Conservation (phyloP, 2,888 invertebrate genomes). For the Tolmerus cingulatus region DNA sequence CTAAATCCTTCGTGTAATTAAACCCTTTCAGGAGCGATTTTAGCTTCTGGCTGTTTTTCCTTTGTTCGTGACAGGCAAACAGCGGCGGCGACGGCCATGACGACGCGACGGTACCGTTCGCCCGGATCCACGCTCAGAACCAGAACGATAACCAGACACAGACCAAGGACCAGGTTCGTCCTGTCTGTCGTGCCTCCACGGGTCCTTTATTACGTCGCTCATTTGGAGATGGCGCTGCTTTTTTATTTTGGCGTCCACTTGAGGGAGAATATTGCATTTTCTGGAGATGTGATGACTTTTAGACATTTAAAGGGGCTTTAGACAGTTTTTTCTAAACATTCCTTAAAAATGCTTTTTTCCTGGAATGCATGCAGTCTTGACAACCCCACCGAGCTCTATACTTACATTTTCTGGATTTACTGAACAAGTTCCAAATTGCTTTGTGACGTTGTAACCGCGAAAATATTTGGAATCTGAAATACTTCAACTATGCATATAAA, state of each 20-base stretch:
- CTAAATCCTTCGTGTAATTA: conserved; percentile 41
- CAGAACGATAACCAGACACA: background rate
- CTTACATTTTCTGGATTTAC: background rate
- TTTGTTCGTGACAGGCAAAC: background rate
- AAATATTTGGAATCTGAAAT: too few relatives aligned
- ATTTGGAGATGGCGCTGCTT: background rate
- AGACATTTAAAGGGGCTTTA: background rate
- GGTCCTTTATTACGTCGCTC: background rate
- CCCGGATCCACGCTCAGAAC: background rate
- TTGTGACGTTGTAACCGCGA: background rate
- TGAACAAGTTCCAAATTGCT: background rate
- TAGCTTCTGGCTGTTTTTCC: conserved; percentile 5
- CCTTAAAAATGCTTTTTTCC: background rate
- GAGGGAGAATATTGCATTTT: background rate
- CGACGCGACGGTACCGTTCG: background rate
- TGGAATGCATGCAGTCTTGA: background rate
- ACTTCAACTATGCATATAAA: too few relatives aligned
- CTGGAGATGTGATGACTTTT: background rate
- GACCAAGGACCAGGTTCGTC: background rate
- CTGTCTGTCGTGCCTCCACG: background rate
- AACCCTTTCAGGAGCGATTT: conserved; percentile 33
- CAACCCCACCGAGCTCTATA: background rate
- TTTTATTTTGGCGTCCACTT: background rate
- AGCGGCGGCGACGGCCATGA: background rate
- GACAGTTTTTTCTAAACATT: background rate